phyloP scores from a whole-genome alignment of 1,140 invertebrate genomes.

The Aphaenogaster floridana region DNA sequence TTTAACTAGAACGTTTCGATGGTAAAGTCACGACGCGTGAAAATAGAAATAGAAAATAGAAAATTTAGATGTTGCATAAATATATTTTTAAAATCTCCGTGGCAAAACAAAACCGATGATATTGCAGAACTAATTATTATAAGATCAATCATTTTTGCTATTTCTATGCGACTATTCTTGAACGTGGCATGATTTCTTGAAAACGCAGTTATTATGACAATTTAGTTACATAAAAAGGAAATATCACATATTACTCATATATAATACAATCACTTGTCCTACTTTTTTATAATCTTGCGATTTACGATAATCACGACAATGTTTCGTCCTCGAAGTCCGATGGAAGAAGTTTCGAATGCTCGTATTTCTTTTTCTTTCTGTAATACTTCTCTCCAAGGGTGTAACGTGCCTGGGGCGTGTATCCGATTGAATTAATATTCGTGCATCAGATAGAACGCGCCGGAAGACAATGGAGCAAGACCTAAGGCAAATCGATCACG shows the following conservation, averaged over 20 bases:
- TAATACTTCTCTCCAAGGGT: not conserved
- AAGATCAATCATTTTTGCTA: not conserved
- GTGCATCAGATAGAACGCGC: slow-evolving; percentile 49
- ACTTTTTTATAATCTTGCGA: not conserved
- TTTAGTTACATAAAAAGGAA: not conserved
- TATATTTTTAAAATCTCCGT: too few species aligned
- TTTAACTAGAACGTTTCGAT: not conserved
- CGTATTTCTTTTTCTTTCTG: slow-evolving; percentile 17
- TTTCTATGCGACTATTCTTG: not conserved
- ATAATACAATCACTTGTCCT: slow-evolving; percentile 8
- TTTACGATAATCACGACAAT: slow-evolving; percentile 31
- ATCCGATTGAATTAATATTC: slow-evolving; percentile 68
- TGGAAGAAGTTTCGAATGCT: not conserved
- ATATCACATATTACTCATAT: not conserved
- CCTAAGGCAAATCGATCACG: slow-evolving; percentile 62
- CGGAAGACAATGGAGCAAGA: slow-evolving; percentile 56
- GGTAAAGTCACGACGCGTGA: not conserved
- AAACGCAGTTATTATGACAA: not conserved
- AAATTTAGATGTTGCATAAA: not conserved
- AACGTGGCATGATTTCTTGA: not conserved
- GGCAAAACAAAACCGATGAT: too few species aligned
- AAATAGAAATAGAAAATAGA: not conserved
- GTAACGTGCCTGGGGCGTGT: slow-evolving; percentile 33
- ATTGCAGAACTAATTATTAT: not conserved
- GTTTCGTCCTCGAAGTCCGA: not conserved